A percentile compares a stretch with the other conserved stretches of the same genome.
phyloP scores from a whole-genome alignment of 92 coral and sea anemone genomes.

The Bergia puertoricense region DNA sequence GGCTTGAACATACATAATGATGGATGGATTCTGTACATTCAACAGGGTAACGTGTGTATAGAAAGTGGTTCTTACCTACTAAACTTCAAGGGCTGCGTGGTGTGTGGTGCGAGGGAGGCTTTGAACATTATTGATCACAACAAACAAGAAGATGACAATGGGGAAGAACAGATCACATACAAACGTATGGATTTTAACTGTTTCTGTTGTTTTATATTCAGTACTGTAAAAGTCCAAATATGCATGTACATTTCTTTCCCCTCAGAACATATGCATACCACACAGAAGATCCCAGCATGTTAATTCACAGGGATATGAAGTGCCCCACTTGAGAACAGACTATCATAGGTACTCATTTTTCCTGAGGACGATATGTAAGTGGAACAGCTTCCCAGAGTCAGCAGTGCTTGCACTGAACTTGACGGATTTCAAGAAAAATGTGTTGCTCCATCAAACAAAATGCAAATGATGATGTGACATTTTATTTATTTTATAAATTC shows the following conservation, averaged over 20 bases:
- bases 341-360: not conserved
- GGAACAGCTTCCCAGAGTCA: slow-evolving; percentile 1
- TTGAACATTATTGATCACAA: slow-evolving; percentile 63
- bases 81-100: too few species aligned
- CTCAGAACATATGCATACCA: too few species aligned
- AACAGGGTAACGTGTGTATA: too few species aligned
- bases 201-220: too few species aligned
- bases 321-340: not conserved
- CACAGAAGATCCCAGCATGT: too few species aligned
- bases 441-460: not conserved
- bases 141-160: slow-evolving; percentile 77
- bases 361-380: not conserved
- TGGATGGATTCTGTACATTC: too few species aligned
- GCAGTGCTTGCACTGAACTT: not conserved
- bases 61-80: too few species aligned
- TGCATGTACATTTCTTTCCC: too few species aligned
- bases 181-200: slow-evolving; percentile 65
- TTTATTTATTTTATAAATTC: not conserved
- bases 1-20: too few species aligned
- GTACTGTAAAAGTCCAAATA: too few species aligned
- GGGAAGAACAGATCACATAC: slow-evolving; percentile 88
- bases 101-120: not conserved
- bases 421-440: not conserved
- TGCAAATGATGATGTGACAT: not conserved
- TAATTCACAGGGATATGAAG: not conserved